Evolutionary conservation across 2,888 invertebrate species (phyloP).

Genomic region (Mythimna ferrago): DNA sequence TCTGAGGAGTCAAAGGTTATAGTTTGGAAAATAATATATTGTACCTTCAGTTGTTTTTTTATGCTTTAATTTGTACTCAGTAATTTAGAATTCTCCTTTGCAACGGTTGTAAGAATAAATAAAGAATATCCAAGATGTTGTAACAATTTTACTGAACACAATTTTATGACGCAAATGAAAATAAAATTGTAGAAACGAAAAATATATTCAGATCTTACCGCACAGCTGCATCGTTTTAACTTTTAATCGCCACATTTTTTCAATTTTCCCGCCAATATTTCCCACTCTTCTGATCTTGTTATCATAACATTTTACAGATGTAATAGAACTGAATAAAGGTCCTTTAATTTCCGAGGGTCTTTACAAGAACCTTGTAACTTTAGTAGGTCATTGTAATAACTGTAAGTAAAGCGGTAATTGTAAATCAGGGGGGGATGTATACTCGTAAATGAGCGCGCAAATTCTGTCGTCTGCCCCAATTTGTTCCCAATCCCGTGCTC

Average conservation of each 20-base stretch:
- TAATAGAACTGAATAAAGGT: conserved; percentile 42
- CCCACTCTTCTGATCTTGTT: conserved; percentile 6
- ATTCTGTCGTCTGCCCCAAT: conserved; percentile 79
- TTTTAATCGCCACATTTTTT: not conserved
- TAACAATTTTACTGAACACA: not conserved
- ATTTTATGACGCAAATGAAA: conserved; percentile 3
- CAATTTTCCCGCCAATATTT: conserved; percentile 6
- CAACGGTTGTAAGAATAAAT: not conserved
- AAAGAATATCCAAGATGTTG: too few relatives aligned
- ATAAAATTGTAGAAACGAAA: conserved; percentile 23
- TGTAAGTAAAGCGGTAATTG: conserved; percentile 66
- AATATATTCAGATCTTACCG: conserved; percentile 10
- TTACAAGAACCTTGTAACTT: conserved; percentile 45
- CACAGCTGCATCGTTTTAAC: conserved; percentile 10
- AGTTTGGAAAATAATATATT: not conserved
- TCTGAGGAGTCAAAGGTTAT: not conserved
- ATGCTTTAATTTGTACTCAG: not conserved
- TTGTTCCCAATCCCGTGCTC: conserved; percentile 73
- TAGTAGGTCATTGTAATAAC: conserved; percentile 58
- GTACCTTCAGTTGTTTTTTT: not conserved
- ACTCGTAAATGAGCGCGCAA: conserved; percentile 78
- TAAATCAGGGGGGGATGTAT: conserved; percentile 72
- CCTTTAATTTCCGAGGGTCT: conserved; percentile 50
- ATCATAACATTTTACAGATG: conserved; percentile 37
- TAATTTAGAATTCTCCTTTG: conserved; percentile 7